Evolutionary conservation across 2,113 vertebrate genomes (phyloP), one percentile per base, ranked within the genome.

Genomic region (Spilogale gracilis): DNA sequence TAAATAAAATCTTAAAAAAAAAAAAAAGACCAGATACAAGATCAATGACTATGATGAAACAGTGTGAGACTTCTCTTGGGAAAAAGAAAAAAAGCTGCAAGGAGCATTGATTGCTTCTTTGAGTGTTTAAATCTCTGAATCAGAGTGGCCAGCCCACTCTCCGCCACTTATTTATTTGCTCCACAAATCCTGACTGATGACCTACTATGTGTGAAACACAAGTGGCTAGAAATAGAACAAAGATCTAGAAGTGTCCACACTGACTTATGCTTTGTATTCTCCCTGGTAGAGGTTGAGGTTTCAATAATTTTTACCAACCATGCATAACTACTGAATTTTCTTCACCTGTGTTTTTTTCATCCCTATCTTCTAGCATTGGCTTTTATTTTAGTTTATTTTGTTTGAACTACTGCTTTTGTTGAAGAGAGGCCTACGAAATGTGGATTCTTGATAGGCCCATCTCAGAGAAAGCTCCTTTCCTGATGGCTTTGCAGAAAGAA

Each of bases 21-120:
- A 38, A 38, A 38, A 38, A 38, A 38, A 38, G 27, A 65, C 9
- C 48, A 80, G n/a, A 52, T 43, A 61, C 5, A 95, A 60, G 6
- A 73, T 23, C 9, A 52, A 5, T 78, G 61, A 21, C 10, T 69
- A 1, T 78, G n/a, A 50, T 56, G 23, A 95, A 87, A 95, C 3
- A 56, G 52, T 84, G 13, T 84, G 48, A 84, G 38, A 87, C 71
- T 96, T 94, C 43, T 92, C 58, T 92, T 81, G n/a, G 2, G 16
- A 69, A 87, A 56, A 27, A 87, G 52, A 27, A 74, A 87, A 67
- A 32, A 10, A 14, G 6, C 71, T 52, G 9, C 14, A 85, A 91
- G 17, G 12, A 83, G 5, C 2, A 32, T 45, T 43, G 17, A 52
- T 60, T 61, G 12, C 27, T 89, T 92, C 20, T 78, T 76, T n/a